Conservation (phyloP, 64 coral and sea anemone genomes). For the Trachythela sp. region DNA sequence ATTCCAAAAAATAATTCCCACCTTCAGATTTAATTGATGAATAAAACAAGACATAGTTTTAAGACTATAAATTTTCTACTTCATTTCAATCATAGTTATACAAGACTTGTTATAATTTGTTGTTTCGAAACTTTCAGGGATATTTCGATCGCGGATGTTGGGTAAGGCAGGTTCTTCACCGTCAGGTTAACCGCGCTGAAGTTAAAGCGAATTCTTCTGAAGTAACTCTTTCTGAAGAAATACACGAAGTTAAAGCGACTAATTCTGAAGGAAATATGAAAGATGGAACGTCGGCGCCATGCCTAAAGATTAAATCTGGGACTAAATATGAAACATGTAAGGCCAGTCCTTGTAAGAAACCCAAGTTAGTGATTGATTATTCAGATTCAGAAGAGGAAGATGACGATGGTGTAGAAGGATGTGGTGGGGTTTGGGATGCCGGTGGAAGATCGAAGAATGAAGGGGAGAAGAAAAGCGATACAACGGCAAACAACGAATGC, state of each 20-base stretch:
- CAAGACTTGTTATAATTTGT: too few relatives aligned
- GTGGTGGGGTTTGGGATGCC: neutral
- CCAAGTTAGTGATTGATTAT: neutral
- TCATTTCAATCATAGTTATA: too few relatives aligned
- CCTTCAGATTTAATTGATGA: too few relatives aligned
- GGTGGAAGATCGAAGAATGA: neutral
- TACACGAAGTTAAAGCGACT: neutral
- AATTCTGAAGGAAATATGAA: neutral
- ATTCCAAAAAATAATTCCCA: too few relatives aligned
- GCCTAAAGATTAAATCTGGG: too few relatives aligned
- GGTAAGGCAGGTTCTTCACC: conserved; percentile 45
- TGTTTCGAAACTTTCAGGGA: conserved; percentile 20
- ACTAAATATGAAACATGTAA: neutral
- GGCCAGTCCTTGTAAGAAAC: neutral
- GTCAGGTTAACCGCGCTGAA: neutral
- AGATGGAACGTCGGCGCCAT: neutral
- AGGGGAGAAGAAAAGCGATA: too few relatives aligned
- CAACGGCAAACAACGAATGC: too few relatives aligned
- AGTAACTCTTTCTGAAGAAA: neutral
- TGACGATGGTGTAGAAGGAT: neutral
- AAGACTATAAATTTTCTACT: too few relatives aligned
- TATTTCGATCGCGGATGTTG: conserved; percentile 61
- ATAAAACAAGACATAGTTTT: too few relatives aligned
- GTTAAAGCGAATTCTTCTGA: neutral
- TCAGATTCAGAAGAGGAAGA: neutral